Base-by-base conservation (phyloP, 23 tunicate species). In the Corella eumyota region DNA sequence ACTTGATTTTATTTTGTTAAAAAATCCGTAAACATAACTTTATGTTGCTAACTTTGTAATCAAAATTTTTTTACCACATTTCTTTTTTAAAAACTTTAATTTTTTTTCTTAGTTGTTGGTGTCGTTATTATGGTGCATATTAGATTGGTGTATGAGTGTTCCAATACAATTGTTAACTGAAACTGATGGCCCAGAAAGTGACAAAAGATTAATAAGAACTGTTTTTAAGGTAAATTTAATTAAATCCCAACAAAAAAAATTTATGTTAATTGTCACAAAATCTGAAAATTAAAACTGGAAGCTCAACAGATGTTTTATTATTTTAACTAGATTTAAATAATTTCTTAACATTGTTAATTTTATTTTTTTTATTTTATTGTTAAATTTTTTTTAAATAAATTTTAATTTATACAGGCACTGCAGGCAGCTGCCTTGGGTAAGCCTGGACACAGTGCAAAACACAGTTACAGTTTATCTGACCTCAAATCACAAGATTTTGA, bases 111-210 rank as follows among this genome's bases (percentile, higher is more conserved):
- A 86, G 95, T 48, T 86, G 51, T 62, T 86, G 2, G 73, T 77
- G 23, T 65, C 75, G 17, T 60, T 74, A 62, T 70, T 86, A 7
- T 60, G 64, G 28, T 66, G 85, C 49, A 71, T 86, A 3, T 53
- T 73, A 52, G 95, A 86, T 36, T 86, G 95, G 95, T 77, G 95
- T 73, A 86, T 86, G 95, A 60, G 51, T 21, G 75, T 86, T 17
- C 95, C 95, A 27, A 62, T 86, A 50, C 64, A 69, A 33, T 20
- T 76, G 50, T 64, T 84, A 30, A 59, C 61, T 36, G 75, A 78
- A 40, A 55, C 74, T 7, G 24, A 70, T 36, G 70, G 72, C 4
- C 69, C 69, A 0, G 60, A 79, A 20, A 84, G 78, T 13, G 94
- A 70, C 46, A 84, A 84, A 30, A 55, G 94, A 17, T 46, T 84